A percentile compares a stretch with the other conserved stretches of the same genome.
Evolutionary conservation across 2,113 vertebrate genomes (phyloP).

Genomic region (Lota lota): DNA sequence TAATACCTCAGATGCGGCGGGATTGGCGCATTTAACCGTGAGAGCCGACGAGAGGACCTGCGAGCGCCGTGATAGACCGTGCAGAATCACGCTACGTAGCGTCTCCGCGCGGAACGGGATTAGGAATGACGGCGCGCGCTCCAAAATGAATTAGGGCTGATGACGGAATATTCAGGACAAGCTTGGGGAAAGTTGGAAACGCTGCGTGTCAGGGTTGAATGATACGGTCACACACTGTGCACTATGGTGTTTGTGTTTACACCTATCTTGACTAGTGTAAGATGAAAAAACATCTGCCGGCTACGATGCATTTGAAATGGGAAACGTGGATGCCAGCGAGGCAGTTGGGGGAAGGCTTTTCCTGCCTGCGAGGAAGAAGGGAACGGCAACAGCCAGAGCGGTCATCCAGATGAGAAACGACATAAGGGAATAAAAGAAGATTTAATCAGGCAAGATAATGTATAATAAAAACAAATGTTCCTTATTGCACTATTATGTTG

Average conservation of each 20-base stretch:
- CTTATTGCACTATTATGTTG: too few species aligned
- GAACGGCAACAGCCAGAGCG: too few species aligned
- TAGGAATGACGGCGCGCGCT: constrained; percentile 35
- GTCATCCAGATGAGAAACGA: too few species aligned
- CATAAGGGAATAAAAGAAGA: too few species aligned
- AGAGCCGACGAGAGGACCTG: constrained; percentile 19
- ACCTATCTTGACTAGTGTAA: not conserved
- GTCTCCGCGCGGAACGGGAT: constrained; percentile 47
- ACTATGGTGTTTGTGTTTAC: not conserved
- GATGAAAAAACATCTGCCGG: too few species aligned
- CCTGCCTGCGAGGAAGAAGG: too few species aligned
- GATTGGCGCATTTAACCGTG: constrained; percentile 45
- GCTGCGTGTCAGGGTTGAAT: constrained; percentile 35
- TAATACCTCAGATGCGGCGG: constrained; percentile 43
- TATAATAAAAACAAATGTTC: too few species aligned
- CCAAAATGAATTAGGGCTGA: constrained; percentile 48
- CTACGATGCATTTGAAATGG: too few species aligned
- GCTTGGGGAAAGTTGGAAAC: constrained; percentile 37
- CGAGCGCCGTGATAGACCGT: constrained; percentile 28
- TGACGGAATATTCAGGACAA: constrained; percentile 37
- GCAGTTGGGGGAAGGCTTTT: too few species aligned
- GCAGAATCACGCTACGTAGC: constrained; percentile 44
- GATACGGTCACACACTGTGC: not conserved
- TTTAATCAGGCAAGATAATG: too few species aligned
- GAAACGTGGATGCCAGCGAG: too few species aligned